Evolutionary conservation across 2,888 invertebrate genomes (phyloP), one percentile per base, ranked within the genome.

Genomic region (Parnassius apollo): DNA sequence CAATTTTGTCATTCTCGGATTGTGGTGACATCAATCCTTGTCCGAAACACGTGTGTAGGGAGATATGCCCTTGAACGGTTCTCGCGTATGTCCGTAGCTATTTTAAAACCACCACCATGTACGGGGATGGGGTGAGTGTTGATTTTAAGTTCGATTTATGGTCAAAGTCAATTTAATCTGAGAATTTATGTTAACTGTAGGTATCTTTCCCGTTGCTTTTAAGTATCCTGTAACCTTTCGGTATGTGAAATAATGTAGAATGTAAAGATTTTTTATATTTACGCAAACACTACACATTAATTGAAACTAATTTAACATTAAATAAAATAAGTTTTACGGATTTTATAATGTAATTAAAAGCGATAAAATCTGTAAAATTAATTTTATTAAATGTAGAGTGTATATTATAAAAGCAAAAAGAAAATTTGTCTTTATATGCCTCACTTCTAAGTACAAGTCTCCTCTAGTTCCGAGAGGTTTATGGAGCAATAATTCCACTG

Each of bases 61-160:
- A 68, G 65, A 61, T 65, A 57, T 75, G 79, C 70, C 83, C 83
- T 82, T 80, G 80, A 75, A 75, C 71, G 77, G 76, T 73, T 71
- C 74, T 71, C 71, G 69, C 71, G 68, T 73, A 65, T 70, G 74
- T 65, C 67, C 62, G 65, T 65, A 65, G 78, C 81, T 86, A 86
- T 86, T 86, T 86, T 72, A 66, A 71, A 68, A 67, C 59, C 64
- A 65, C 64, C 62, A 67, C 68, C 66, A 57, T 68, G 68, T 70
- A 57, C 64, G 68, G 65, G 73, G 61, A 65, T 62, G 60, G 69
- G 71, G 70, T 66, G 66, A 67, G 55, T 57, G 69, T 66, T 78
- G 74, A 75, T 78, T 76, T 73, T 70, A 71, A 54, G 66, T 57
- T 69, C 73, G 72, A 78, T 78, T 77, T 79, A 78, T 72, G 67